A percentile compares a stretch with the other conserved stretches of the same genome.
Conservation (phyloP, 2,797 vertebrate genomes). For the Urosaurus nigricauda region DNA sequence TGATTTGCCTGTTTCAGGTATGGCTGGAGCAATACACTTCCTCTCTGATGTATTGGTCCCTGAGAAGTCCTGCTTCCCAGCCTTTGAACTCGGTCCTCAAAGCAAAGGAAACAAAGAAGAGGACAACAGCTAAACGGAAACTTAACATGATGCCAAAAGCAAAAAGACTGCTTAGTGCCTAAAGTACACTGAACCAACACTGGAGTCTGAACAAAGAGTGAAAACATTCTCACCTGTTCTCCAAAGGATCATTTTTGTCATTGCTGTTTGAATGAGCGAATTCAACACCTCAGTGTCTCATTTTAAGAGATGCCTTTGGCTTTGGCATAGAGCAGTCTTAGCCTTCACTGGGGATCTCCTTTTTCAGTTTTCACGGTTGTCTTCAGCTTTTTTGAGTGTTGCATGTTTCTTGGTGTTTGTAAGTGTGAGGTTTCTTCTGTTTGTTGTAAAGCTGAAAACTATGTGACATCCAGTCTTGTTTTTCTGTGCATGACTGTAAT, state of each 20-base stretch:
- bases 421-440: conserved; percentile 3
- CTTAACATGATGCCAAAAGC: conserved; percentile 56
- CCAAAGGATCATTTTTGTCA: conserved; percentile 53
- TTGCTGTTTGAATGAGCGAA: conserved; percentile 63
- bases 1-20: conserved; percentile 82
- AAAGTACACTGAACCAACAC: conserved; percentile 53
- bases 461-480: conserved; percentile 11
- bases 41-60: conserved; percentile 91
- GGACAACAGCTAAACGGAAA: conserved; percentile 65
- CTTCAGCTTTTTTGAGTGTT: conserved; percentile 64
- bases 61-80: conserved; percentile 90
- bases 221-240: conserved; percentile 29
- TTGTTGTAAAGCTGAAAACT: conserved; percentile 54
- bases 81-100: conserved; percentile 91
- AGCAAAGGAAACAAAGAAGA: conserved; percentile 72
- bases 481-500: conserved; percentile 39
- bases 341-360: conserved; percentile 51
- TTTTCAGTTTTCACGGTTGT: conserved; percentile 56
- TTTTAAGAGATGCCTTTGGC: conserved; percentile 49
- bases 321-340: conserved; percentile 49
- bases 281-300: conserved; percentile 38
- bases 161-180: conserved; percentile 67
- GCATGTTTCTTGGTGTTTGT: conserved; percentile 76
- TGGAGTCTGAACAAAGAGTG: background rate
- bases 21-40: conserved; percentile 96